Percentiles rank a stretch among this genome's conserved stretches.
Conservation (phyloP, 2,113 vertebrate genomes). For the Oreamnos americanus region DNA sequence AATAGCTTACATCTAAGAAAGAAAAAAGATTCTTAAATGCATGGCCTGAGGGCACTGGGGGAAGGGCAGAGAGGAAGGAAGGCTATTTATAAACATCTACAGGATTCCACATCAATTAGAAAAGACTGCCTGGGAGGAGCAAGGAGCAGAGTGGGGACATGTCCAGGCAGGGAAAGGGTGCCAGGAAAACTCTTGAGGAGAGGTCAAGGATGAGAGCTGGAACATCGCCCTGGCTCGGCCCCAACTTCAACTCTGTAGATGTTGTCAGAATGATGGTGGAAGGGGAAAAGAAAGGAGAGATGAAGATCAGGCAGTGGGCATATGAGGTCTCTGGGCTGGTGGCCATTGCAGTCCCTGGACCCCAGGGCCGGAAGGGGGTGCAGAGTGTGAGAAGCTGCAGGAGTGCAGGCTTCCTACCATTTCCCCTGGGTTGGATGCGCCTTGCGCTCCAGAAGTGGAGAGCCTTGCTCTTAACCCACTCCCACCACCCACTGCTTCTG, state of each 20-base stretch:
- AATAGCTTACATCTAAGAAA: not conserved
- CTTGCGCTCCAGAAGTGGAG: not conserved
- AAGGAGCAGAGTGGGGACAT: conserved; percentile 25
- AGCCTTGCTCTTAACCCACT: not conserved
- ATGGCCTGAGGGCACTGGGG: not conserved
- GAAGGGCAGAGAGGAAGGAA: conserved; percentile 38
- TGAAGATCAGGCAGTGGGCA: not conserved
- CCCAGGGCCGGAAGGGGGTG: not conserved
- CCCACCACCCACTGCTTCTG: conserved; percentile 30
- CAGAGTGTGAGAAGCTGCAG: not conserved
- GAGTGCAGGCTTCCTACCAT: not conserved
- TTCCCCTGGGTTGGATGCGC: not conserved
- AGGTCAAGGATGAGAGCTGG: conserved; percentile 55
- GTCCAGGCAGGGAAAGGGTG: conserved; percentile 61
- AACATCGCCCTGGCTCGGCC: conserved; percentile 36
- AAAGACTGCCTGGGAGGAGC: conserved; percentile 64
- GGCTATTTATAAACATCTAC: conserved; percentile 65
- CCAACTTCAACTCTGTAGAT: conserved; percentile 52
- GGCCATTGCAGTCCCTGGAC: not conserved
- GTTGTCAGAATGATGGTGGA: conserved; percentile 27
- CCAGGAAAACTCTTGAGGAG: conserved; percentile 58
- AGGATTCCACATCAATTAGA: conserved; percentile 59
- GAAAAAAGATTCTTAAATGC: conserved; percentile 3
- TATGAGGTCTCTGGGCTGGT: not conserved
- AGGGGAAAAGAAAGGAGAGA: not conserved